Conservation (phyloP, 2,888 invertebrate genomes). For the Nasonia oneida region DNA sequence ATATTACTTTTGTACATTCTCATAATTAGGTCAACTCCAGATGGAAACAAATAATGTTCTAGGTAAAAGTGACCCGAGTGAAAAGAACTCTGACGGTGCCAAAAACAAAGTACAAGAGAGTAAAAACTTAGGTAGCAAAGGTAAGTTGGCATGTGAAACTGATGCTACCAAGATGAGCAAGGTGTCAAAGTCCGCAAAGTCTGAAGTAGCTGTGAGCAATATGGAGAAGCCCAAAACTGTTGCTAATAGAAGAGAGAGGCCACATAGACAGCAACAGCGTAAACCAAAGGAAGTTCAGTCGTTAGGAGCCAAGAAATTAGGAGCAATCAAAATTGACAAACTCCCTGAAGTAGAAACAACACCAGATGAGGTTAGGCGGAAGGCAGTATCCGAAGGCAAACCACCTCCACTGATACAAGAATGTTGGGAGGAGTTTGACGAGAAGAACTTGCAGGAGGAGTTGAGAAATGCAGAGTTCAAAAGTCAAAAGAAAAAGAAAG, state of each 20-base stretch:
- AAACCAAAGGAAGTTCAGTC: constrained; percentile 63
- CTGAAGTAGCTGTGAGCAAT: constrained; percentile 18
- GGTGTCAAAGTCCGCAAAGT: constrained; percentile 24
- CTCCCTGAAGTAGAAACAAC: constrained; percentile 48
- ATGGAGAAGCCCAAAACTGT: constrained; percentile 33
- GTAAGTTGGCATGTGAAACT: constrained; percentile 18
- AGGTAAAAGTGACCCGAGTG: background rate
- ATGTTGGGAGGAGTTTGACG: constrained; percentile 61
- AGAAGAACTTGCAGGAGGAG: constrained; percentile 60
- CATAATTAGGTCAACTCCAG: constrained; percentile 29
- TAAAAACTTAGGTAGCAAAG: constrained; percentile 19
- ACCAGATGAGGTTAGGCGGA: constrained; percentile 45
- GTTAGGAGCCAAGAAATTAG: constrained; percentile 65
- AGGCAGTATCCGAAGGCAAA: constrained; percentile 28
- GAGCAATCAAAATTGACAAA: constrained; percentile 63
- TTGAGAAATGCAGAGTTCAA: constrained; percentile 53
- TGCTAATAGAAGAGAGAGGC: constrained; percentile 33
- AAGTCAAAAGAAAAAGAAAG: constrained; percentile 37
- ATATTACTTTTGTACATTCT: background rate
- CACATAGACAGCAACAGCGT: constrained; percentile 63
- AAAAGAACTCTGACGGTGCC: constrained; percentile 16
- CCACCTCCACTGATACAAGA: constrained; percentile 59
- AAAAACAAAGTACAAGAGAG: constrained; percentile 28
- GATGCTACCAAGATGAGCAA: constrained; percentile 17
- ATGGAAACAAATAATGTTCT: constrained; percentile 19